Evolutionary conservation across 53 echinoderm and acorn worm species (phyloP).

Genomic region (Echinometra lucunter): DNA sequence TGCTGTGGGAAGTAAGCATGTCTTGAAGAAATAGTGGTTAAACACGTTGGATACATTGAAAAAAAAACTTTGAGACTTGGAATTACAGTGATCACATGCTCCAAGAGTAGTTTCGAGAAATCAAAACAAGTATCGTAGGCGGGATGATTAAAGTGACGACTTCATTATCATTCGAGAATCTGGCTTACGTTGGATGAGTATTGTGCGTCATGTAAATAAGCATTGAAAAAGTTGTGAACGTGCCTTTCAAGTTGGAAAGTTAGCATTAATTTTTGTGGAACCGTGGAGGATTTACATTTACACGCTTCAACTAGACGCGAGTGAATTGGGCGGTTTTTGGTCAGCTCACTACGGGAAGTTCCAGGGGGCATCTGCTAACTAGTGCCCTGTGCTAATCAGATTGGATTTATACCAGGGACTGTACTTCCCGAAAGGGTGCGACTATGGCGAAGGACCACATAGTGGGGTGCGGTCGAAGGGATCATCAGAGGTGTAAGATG

Average conservation of each 20-base stretch:
- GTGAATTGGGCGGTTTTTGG: constrained; percentile 11
- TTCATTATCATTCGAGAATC: no score
- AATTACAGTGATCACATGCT: background rate
- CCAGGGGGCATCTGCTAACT: constrained; percentile 1
- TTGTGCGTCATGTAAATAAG: background rate
- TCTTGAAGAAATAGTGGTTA: background rate
- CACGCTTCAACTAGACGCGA: background rate
- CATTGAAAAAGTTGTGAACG: background rate
- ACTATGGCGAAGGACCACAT: background rate
- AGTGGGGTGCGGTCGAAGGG: background rate
- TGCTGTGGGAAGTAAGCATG: background rate
- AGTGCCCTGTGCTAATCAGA: background rate
- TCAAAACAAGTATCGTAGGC: background rate
- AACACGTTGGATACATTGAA: background rate
- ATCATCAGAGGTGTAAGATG: background rate
- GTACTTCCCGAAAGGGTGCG: background rate
- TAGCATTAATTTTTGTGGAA: background rate
- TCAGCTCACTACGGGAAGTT: constrained; percentile 1
- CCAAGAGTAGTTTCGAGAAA: background rate
- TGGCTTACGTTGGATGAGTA: background rate
- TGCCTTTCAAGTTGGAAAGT: background rate
- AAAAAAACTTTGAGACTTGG: background rate
- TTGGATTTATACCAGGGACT: constrained; percentile 7
- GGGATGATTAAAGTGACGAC: background rate
- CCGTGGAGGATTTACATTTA: background rate